Percentiles rank a stretch among this genome's conserved stretches.
Evolutionary conservation across 2,113 vertebrate genomes (phyloP).

Genomic region (Crotalus tigris): DNA sequence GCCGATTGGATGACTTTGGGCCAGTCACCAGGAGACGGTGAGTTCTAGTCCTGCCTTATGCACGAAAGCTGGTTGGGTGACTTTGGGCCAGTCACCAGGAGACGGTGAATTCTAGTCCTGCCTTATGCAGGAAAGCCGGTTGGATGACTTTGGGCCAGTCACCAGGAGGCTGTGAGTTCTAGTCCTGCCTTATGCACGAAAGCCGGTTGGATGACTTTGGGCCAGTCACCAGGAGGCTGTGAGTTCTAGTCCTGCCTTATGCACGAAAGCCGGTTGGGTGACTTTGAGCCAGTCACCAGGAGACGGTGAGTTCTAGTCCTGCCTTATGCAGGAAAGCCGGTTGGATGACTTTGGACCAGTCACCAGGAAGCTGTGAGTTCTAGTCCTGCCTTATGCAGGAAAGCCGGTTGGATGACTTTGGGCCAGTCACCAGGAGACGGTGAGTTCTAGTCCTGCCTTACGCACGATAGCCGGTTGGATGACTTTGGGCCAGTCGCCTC

Average conservation of each 20-base stretch:
- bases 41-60: neutral
- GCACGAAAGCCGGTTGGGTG: neutral
- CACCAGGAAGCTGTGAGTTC: no score
- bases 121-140: no score
- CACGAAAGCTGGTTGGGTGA: no score
- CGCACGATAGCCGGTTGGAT: accelerated
- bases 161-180: neutral
- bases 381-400: no score
- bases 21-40: neutral
- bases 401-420: neutral
- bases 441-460: neutral
- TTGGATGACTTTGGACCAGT: no score
- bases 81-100: no score
- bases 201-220: no score
- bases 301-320: neutral
- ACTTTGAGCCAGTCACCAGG: neutral
- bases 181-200: neutral
- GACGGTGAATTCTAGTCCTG: no score
- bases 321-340: neutral
- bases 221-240: no score
- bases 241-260: no score
- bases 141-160: no score
- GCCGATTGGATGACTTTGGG: no score
- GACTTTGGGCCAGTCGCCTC: neutral
- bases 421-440: neutral